Evolutionary conservation across 2,888 invertebrate species (phyloP).

Genomic region (Harpalus rufipes): DNA sequence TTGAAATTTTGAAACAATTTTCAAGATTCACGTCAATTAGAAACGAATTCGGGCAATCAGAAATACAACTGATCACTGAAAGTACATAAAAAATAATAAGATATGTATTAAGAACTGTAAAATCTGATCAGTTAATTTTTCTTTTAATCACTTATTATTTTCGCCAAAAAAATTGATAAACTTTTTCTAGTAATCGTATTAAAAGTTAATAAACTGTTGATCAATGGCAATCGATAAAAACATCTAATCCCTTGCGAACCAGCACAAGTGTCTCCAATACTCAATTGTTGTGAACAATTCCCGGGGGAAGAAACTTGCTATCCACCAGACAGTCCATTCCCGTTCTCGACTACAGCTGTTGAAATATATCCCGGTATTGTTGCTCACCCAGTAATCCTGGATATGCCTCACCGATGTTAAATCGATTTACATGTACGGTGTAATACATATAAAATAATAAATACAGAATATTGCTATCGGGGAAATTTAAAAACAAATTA

Average conservation of each 20-base stretch:
- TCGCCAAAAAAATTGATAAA: neutral
- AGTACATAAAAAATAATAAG: no score
- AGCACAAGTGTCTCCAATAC: conserved; percentile 14
- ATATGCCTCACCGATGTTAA: conserved; percentile 31
- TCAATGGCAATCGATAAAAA: conserved; percentile 8
- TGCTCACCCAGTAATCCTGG: conserved; percentile 40
- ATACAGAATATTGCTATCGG: neutral
- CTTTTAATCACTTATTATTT: no score
- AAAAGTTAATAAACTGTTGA: conserved; percentile 11
- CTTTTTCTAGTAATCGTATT: neutral
- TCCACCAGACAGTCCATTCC: conserved; percentile 33
- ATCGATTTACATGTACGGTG: conserved; percentile 25
- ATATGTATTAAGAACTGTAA: no score
- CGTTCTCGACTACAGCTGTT: conserved; percentile 13
- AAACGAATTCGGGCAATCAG: no score
- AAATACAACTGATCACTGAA: no score
- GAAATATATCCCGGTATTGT: conserved; percentile 42
- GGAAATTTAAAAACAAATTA: neutral
- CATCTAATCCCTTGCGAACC: conserved; percentile 8
- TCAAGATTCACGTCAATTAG: no score
- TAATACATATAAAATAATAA: neutral
- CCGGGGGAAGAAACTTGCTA: conserved; percentile 4
- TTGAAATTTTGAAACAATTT: no score
- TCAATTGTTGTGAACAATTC: conserved; percentile 36
- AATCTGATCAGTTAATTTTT: no score